phyloP scores from a whole-genome alignment of 2,797 vertebrate species.

The Eleutherodactylus coqui region DNA sequence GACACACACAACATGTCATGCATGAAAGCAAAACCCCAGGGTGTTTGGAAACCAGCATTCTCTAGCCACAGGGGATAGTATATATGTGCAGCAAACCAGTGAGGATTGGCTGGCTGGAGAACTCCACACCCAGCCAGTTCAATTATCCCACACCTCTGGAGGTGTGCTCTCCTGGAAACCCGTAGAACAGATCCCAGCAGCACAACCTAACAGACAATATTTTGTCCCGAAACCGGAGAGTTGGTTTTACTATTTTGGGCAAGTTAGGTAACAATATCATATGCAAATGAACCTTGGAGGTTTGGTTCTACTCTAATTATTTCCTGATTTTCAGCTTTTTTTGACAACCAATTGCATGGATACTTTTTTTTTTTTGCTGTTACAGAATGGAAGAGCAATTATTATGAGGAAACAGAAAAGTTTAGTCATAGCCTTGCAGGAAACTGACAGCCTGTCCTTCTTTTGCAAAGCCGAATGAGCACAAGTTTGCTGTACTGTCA shows the following conservation, averaged over 20 bases:
- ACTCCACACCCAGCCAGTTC: too few species aligned
- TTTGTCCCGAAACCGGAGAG: too few species aligned
- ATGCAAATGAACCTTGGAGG: not conserved
- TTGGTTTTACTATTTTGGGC: not conserved
- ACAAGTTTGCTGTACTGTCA: constrained; percentile 30
- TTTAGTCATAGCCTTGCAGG: constrained; percentile 19
- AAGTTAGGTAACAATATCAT: not conserved
- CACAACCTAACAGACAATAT: too few species aligned
- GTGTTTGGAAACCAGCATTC: too few species aligned
- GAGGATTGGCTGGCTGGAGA: too few species aligned
- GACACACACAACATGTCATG: too few species aligned
- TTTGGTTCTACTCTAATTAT: not conserved
- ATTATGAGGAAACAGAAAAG: constrained; percentile 26
- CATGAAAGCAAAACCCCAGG: too few species aligned
- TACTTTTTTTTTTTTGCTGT: not conserved
- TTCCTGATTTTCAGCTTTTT: not conserved
- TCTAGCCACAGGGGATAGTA: too few species aligned
- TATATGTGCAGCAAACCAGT: too few species aligned
- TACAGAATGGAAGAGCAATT: constrained; percentile 1
- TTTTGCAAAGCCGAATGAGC: constrained; percentile 33
- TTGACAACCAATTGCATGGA: not conserved
- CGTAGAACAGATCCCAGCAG: too few species aligned
- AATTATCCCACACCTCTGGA: too few species aligned
- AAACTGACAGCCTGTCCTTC: constrained; percentile 41
- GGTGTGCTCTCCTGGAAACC: too few species aligned